Base-by-base conservation (phyloP, 2,888 invertebrate species). In the Acleris literana region DNA sequence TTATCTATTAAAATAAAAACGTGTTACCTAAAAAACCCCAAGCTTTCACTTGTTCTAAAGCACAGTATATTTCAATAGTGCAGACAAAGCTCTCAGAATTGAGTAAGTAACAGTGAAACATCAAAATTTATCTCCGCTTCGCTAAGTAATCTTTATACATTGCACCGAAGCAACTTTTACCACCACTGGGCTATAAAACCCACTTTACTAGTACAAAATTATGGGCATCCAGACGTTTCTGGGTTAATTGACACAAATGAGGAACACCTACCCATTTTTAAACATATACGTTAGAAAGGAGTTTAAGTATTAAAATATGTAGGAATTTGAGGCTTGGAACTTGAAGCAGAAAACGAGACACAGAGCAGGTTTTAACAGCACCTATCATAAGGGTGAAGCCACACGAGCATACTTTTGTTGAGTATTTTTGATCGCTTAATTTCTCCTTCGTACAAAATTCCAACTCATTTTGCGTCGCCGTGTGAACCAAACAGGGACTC, bases 181-280 rank as follows among this genome's bases (percentile, higher is more conserved):
- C 69, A 72, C 70, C 64, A 68, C 64, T 60, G 68, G 72, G 74
- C 69, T 70, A 76, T 84, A 82, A 84, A 83, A 74, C 69, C 74
- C 74, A 57, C 72, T 78, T 80, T 73, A 76, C 76, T 79, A 75
- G 78, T 78, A 83, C 81, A 81, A 82, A 84, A 81, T 82, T 82
- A 82, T 77, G 76, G 75, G 69, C 74, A 78, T 74, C 73, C 74
- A 73, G 74, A 75, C 78, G 75, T 79, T 80, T 76, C 74, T 74
- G 70, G 73, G 79, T 79, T 84, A 84, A 84, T 85, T 82, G 79
- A 75, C 76, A 73, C 72, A 68, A 74, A 72, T 75, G 70, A 62
- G 66, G 58, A 56, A 58, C 43, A 46, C 29, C 56, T 52, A 51
- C 51, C 33, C 56, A 53, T 62, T 57, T 66, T 56, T 57, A 56